These are phyloP conservation scores for Euzophera pinguis DNA, from an alignment of 2,888 invertebrate genomes.

Conservation along the genomic window DNA sequence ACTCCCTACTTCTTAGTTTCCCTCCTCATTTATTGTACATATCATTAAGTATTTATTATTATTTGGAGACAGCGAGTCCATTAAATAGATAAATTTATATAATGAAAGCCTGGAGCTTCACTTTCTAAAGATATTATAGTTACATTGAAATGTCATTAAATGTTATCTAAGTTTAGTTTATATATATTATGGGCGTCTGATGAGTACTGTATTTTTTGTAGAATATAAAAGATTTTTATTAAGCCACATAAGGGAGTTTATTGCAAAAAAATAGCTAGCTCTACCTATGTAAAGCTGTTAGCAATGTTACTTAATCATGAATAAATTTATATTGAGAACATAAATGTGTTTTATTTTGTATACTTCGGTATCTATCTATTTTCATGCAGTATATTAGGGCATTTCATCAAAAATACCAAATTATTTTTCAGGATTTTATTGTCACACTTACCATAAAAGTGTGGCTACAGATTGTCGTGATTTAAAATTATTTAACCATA, in stretches of 20 bases:
- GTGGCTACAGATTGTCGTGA: constrained; percentile 9
- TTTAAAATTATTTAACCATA: neutral
- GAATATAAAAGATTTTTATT: constrained; percentile 22
- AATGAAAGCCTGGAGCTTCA: constrained; percentile 27
- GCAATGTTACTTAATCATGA: constrained; percentile 54
- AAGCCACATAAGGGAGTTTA: constrained; percentile 30
- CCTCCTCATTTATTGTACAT: neutral
- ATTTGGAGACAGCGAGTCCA: constrained; percentile 9
- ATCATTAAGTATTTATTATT: too few species aligned
- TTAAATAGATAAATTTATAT: constrained; percentile 21
- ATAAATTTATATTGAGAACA: constrained; percentile 48
- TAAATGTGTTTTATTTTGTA: neutral
- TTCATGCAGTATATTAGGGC: neutral
- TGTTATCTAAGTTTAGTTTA: neutral
- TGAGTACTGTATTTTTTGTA: constrained; percentile 19
- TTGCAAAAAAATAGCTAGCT: constrained; percentile 39
- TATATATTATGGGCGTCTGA: constrained; percentile 14
- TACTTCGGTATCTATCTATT: neutral
- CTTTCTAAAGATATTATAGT: constrained; percentile 20
- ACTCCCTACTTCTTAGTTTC: constrained; percentile 7
- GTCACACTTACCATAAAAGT: constrained; percentile 19
- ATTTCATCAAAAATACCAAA: constrained; percentile 1
- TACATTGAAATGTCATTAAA: constrained; percentile 13
- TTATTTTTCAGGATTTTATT: constrained; percentile 10
- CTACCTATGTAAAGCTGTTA: constrained; percentile 46